A percentile compares a stretch with the other conserved stretches of the same genome.
These are phyloP conservation scores for Dasypolia templi DNA, from an alignment of 2,888 invertebrate species.

Conservation along the genomic window DNA sequence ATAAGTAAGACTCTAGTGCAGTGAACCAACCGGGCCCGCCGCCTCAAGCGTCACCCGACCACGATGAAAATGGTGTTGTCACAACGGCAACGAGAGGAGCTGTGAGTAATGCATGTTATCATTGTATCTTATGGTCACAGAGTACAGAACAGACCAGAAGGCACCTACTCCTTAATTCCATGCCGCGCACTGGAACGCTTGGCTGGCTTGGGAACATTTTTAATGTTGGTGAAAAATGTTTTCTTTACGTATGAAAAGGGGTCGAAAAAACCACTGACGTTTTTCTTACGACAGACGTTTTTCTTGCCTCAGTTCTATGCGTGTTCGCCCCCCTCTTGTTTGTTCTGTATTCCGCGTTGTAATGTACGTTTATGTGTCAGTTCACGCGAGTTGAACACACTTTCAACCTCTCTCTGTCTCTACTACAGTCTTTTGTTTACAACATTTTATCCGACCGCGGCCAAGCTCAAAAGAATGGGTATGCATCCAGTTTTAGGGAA, in stretches of 20 bases:
- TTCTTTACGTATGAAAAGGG: background rate
- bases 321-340: slow-evolving; percentile 13
- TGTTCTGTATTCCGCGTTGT: slow-evolving; percentile 23
- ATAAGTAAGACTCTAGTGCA: slow-evolving; percentile 85
- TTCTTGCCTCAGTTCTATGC: background rate
- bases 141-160: slow-evolving; percentile 10
- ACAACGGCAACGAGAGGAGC: slow-evolving; percentile 99
- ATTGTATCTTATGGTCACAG: slow-evolving; percentile 11
- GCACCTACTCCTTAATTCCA: background rate
- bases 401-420: slow-evolving; percentile 30
- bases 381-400: slow-evolving; percentile 33
- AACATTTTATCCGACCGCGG: slow-evolving; percentile 1
- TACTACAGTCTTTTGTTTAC: background rate
- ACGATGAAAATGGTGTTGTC: slow-evolving; percentile 99
- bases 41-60: slow-evolving; percentile 87
- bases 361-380: slow-evolving; percentile 29
- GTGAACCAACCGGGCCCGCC: slow-evolving; percentile 83
- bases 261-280: background rate
- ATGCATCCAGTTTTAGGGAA: slow-evolving; percentile 1
- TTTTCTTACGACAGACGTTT: background rate
- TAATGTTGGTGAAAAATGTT: background rate
- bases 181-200: background rate
- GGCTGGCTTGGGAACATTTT: background rate
- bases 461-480: background rate
- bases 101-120: slow-evolving; percentile 93